Conservation (phyloP, 2,113 vertebrate species). For the Bufo gargarizans region DNA sequence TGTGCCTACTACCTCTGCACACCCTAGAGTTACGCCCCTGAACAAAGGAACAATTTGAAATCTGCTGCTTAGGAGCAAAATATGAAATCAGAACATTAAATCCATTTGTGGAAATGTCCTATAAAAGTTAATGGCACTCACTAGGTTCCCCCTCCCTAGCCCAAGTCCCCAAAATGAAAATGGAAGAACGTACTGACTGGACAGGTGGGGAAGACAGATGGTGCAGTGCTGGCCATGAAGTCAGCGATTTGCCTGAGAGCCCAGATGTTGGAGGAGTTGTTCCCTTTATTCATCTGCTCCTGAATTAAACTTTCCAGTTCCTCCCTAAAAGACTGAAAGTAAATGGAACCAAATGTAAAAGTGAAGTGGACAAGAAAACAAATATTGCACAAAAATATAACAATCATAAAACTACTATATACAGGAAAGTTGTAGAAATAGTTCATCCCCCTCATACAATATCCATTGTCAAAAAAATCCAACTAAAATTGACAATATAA, state of each 20-base stretch:
- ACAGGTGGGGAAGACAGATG: conserved; percentile 82
- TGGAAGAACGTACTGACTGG: conserved; percentile 81
- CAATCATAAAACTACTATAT: background rate
- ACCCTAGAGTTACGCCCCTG: background rate
- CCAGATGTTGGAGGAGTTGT: conserved; percentile 94
- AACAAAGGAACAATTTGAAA: background rate
- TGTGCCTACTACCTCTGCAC: too few species aligned
- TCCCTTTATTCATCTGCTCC: conserved; percentile 97
- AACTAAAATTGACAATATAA: too few species aligned
- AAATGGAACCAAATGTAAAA: background rate
- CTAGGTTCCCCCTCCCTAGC: background rate
- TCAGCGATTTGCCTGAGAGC: conserved; percentile 94
- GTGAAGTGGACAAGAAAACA: background rate
- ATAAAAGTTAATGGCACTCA: background rate
- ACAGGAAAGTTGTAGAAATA: too few species aligned
- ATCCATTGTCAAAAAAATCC: too few species aligned
- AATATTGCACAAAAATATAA: background rate
- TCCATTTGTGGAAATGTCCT: background rate
- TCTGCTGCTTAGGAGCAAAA: background rate
- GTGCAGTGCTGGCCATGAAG: conserved; percentile 92
- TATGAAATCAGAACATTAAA: background rate
- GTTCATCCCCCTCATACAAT: too few species aligned
- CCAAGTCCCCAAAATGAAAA: conserved; percentile 6
- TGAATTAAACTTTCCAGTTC: conserved; percentile 97
- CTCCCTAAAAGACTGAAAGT: conserved; percentile 89